Base-by-base conservation (phyloP, 2,797 vertebrate species). In the Macrochelys suwanniensis region DNA sequence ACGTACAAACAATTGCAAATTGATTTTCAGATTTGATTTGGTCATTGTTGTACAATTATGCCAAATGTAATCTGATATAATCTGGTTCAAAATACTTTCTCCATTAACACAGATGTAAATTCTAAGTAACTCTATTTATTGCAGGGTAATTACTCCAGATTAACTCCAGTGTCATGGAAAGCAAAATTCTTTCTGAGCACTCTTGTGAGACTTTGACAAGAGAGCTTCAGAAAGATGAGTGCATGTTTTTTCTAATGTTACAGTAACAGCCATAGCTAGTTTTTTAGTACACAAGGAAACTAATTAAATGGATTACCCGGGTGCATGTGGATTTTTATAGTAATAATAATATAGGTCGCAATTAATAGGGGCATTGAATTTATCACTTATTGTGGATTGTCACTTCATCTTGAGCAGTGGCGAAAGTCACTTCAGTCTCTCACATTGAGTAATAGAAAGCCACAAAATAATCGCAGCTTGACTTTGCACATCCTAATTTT, bases 401-500 rank as follows among this genome's bases (percentile, higher is more conserved):
- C 26, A 19, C 45, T 0, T 0, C 45, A 59, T 15, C 28, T 23
- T 93, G 74, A 65, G 28, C 84, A 83, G 51, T 86, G 89, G 28
- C 33, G 26, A 83, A 81, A 76, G n/a, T 92, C 90, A 28, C 54
- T 94, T 94, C 80, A 82, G 3, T 92, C 49, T 1, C 89, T 92
- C 89, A 50, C 83, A 31, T 25, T 82, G 83, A 25, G 37, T 54
- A 87, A 85, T 6, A 92, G 59, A 80, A 84, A 88, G 89, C 42
- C 42, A 88, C 87, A 95, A 51, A 95, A 94, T 96, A 96, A 95
- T 82, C 49, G 59, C 96, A 33, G 95, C 96, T 92, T 97, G 90
- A 89, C 96, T 97, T 97, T 89, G 82, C 94, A 76, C 96, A 37
- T 95, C 96, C 93, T 97, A 90, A 87, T 96, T 97, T 97, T 91